Percentiles rank a stretch among this genome's conserved stretches.
phyloP scores from a whole-genome alignment of 2,113 vertebrate genomes.

The Sceloporus tristichus region DNA sequence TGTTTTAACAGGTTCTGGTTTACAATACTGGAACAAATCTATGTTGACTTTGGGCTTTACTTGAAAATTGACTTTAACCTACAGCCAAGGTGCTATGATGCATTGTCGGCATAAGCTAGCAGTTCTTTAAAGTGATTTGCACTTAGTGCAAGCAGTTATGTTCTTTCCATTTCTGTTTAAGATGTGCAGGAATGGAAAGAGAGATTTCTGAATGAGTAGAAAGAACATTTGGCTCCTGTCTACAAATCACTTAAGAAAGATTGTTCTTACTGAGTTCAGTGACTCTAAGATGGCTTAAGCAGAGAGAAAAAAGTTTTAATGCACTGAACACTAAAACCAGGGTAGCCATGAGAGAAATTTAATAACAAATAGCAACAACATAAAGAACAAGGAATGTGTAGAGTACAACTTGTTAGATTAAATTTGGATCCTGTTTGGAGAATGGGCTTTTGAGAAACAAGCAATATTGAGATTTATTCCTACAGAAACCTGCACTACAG shows the following conservation, averaged over 20 bases:
- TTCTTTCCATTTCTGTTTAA: constrained; percentile 18
- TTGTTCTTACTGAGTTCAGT: background rate
- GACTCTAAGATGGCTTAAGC: background rate
- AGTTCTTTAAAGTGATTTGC: constrained; percentile 41
- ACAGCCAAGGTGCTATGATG: constrained; percentile 22
- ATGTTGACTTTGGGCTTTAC: constrained; percentile 22
- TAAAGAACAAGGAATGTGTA: constrained; percentile 7
- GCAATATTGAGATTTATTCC: background rate
- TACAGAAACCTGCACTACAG: background rate
- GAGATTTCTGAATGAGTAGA: constrained; percentile 31
- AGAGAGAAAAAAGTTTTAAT: background rate
- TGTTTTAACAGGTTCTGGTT: background rate
- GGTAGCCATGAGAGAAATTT: constrained; percentile 29
- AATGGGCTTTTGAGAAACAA: constrained; percentile 25
- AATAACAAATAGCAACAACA: background rate
- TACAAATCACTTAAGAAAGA: background rate
- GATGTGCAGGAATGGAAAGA: constrained; percentile 19
- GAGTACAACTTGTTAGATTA: background rate
- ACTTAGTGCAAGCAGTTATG: constrained; percentile 28
- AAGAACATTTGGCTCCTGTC: constrained; percentile 1
- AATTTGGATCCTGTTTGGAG: background rate
- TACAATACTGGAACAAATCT: background rate
- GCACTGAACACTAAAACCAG: background rate
- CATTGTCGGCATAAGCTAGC: constrained; percentile 13
- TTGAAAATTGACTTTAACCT: constrained; percentile 19